Base-by-base conservation (phyloP, 2,888 invertebrate genomes). In the Lypha dubia region DNA sequence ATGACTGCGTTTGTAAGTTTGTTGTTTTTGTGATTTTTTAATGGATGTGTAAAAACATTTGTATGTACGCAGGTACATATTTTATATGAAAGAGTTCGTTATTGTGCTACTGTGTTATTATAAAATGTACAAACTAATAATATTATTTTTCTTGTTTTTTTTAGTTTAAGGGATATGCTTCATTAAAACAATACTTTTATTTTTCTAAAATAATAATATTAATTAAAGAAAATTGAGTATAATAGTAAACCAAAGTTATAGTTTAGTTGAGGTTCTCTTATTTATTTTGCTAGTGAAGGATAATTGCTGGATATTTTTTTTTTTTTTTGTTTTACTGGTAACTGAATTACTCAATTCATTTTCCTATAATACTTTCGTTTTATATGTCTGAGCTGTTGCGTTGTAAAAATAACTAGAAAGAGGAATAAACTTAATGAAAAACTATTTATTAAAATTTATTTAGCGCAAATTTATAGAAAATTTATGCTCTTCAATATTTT, bases 401-500 rank as follows among this genome's bases (percentile, higher is more conserved):
- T 32, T n/a, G 4, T 22, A 49, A 38, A 20, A 24, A 13, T n/a
- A n/a, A n/a, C n/a, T n/a, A n/a, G n/a, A 62, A 24, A 35, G 44
- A 35, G 24, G 9, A 53, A 35, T 53, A 68, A 68, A 68, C 32
- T 53, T 44, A 68, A 68, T 75, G 38, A 49, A n/a, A 38, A 17
- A 24, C 70, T 58, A 67, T 84, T 84, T 73, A 81, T 84, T 81
- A 68, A 84, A 80, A 84, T 84, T 80, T 81, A 84, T 84, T 84
- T 56, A 77, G 73, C 76, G 84, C 77, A 84, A 81, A 77, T 76
- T 76, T 80, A 53, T 67, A 73, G 58, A 84, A 80, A 84, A 84
- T 84, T 84, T 84, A 84, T 84, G 75, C 68, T 62, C 63, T 84
- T 84, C 63, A 76, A 77, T 84, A 84, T 84, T 84, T 81, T 70